These are phyloP conservation scores for Heteronetta atricapilla DNA, from an alignment of 2,113 vertebrate genomes.

Conservation along the genomic window DNA sequence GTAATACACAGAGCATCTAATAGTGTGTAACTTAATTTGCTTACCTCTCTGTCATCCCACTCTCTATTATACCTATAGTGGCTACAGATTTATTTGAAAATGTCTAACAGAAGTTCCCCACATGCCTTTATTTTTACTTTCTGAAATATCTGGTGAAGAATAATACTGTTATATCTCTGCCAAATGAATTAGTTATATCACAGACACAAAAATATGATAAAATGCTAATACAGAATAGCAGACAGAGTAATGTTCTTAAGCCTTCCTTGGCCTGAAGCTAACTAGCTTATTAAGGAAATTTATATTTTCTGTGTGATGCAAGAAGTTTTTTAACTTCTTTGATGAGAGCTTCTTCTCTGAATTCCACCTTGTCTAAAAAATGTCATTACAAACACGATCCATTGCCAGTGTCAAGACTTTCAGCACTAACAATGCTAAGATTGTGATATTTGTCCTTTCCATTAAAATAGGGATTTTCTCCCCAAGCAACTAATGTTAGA, in stretches of 20 bases:
- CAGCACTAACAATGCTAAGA: not conserved
- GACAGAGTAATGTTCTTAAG: not conserved
- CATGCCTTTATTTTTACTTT: not conserved
- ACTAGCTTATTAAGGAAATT: not conserved
- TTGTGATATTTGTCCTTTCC: not conserved
- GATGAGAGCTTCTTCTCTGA: not conserved
- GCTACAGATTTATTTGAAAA: not conserved
- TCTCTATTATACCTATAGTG: not conserved
- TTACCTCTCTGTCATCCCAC: not conserved
- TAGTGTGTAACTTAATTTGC: not conserved
- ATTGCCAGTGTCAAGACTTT: not conserved
- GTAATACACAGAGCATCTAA: not conserved
- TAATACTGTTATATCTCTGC: not conserved
- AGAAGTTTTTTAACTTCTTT: not conserved
- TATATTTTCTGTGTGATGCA: not conserved
- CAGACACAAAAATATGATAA: not conserved
- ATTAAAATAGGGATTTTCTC: not conserved
- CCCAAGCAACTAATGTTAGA: not conserved
- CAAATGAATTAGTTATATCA: not conserved
- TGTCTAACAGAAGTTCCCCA: not conserved
- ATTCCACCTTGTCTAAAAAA: not conserved
- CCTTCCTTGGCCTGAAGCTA: not conserved
- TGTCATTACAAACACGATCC: not conserved
- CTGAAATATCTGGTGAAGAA: not conserved
- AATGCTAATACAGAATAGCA: not conserved